Evolutionary conservation across 2,888 invertebrate species (phyloP), one percentile per base, ranked within the genome.

Genomic region (Lepetodrilus schrolli): DNA sequence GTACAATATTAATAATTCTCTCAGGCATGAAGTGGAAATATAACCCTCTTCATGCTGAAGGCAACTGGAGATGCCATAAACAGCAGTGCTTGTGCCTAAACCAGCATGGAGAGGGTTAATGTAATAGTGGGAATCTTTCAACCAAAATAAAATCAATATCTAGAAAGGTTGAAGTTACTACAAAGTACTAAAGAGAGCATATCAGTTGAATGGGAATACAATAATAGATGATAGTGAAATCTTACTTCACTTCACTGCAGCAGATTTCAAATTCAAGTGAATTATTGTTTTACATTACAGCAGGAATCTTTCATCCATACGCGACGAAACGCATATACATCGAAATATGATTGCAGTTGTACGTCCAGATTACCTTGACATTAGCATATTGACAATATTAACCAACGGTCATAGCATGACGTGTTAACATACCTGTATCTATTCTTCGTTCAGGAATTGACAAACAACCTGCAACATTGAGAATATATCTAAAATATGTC

Each of bases 381-480:
- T n/a, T n/a, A n/a, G n/a, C n/a, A n/a, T n/a, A n/a, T n/a, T n/a
- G n/a, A n/a, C n/a, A n/a, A n/a, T n/a, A n/a, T n/a, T n/a, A n/a
- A n/a, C n/a, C 50, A 66, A n/a, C 26, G 26, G 10, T 13, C 26
- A 7, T 10, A 70, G 43, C 4, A 34, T 13, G 37, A 51, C 4
- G 20, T 34, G 7, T 1, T 36, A 3, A 68, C 68, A 75, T 78
- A 88, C 87, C 88, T 81, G 83, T 76, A 47, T 88, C 86, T 66
- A 80, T 65, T 76, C 82, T 84, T 70, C 78, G 84, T 66, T 87
- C 87, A 68, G 89, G 88, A 34, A 88, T 74, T 47, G 80, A 82
- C 47, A 90, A 75, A 66, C 78, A 75, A 37, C 86, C 89, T 89
- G 80, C 20, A 82, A 81, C 73, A 17, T 13, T 4, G 43, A 17